Evolutionary conservation across 1,140 invertebrate genomes (phyloP).

Genomic region (Meloidogyne floridensis): DNA sequence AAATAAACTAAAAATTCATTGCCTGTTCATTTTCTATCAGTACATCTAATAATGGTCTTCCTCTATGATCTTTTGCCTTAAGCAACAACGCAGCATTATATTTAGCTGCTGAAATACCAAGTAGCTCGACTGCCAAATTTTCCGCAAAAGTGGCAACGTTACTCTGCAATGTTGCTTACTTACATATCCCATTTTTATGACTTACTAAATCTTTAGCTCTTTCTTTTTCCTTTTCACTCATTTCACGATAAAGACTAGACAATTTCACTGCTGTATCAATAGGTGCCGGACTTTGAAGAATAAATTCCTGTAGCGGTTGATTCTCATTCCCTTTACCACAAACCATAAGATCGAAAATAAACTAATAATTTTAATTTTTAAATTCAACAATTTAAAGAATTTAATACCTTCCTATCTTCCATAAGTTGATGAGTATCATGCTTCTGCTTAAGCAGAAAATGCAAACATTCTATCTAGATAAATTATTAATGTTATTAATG

Average conservation of each 20-base stretch:
- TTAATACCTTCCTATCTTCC: conserved; percentile 72
- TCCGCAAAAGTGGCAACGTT: conserved; percentile 93
- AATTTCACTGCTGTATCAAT: conserved; percentile 80
- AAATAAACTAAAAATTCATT: conserved; percentile 73
- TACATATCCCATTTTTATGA: too few relatives aligned
- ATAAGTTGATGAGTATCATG: conserved; percentile 93
- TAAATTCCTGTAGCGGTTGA: conserved; percentile 77
- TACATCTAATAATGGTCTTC: conserved; percentile 92
- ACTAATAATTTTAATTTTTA: conserved; percentile 70
- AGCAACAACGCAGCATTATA: conserved; percentile 88
- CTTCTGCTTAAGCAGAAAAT: conserved; percentile 93
- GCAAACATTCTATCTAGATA: conserved; percentile 69
- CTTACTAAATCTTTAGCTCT: conserved; percentile 82
- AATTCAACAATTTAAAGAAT: background rate
- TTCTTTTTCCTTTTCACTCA: conserved; percentile 90
- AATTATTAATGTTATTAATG: background rate
- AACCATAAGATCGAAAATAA: conserved; percentile 97
- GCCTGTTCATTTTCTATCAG: conserved; percentile 98
- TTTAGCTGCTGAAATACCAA: conserved; percentile 86
- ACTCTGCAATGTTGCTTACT: conserved; percentile 65
- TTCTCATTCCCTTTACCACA: conserved; percentile 95
- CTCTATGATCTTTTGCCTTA: conserved; percentile 84
- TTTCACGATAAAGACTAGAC: conserved; percentile 78
- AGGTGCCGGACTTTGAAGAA: conserved; percentile 90
- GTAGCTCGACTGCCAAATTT: conserved; percentile 90